A percentile compares a stretch with the other conserved stretches of the same genome.
Evolutionary conservation across 2,113 vertebrate genomes (phyloP).

Genomic region (Astur gentilis): DNA sequence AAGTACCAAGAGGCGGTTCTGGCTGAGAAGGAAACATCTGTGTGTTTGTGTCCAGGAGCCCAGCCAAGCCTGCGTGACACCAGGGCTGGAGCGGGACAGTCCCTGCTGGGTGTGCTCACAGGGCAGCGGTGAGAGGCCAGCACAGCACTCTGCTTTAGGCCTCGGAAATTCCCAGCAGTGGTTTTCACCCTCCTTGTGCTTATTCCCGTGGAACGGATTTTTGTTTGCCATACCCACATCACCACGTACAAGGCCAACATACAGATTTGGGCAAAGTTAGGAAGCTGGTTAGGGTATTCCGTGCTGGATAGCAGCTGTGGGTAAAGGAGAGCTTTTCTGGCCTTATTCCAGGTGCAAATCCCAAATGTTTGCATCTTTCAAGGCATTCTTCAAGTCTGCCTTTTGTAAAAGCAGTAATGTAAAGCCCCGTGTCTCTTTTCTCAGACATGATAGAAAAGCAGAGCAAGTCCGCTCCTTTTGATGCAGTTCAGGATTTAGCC

Average conservation of each 20-base stretch:
- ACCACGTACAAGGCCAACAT: background rate
- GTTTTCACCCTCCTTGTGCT: background rate
- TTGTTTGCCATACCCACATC: background rate
- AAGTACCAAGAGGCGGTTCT: background rate
- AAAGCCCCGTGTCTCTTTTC: background rate
- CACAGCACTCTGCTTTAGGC: background rate
- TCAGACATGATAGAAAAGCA: background rate
- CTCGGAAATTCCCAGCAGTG: background rate
- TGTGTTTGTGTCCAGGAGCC: background rate
- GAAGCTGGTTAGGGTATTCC: background rate
- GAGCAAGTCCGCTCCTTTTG: background rate
- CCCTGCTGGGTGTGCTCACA: background rate
- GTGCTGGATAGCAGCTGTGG: background rate
- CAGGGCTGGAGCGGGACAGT: background rate
- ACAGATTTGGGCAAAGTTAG: background rate
- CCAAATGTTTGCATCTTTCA: background rate
- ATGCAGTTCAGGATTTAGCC: background rate
- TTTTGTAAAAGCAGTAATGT: background rate
- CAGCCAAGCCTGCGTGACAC: background rate
- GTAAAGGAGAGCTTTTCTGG: background rate
- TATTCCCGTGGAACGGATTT: background rate
- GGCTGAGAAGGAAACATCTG: background rate
- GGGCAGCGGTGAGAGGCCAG: background rate
- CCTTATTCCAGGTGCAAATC: background rate
- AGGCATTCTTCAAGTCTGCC: background rate